Conservation (phyloP, 2,888 invertebrate genomes). For the Campoletis raptor region DNA sequence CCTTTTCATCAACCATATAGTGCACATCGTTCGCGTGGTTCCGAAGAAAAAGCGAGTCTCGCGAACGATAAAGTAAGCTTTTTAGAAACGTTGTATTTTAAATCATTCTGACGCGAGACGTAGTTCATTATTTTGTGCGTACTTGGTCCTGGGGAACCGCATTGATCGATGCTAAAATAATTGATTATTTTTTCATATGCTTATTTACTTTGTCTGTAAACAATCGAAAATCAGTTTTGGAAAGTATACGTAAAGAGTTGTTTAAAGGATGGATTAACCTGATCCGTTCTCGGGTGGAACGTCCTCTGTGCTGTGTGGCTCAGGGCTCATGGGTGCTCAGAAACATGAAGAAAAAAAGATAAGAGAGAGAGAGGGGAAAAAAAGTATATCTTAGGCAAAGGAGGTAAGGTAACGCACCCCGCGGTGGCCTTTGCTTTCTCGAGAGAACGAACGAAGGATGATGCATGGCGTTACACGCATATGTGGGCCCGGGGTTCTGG, state of each 20-base stretch:
- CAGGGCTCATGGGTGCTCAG: conserved; percentile 31
- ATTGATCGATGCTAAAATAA: no score
- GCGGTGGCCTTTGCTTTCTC: conserved; percentile 84
- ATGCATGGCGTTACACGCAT: conserved; percentile 84
- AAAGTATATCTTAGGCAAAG: conserved; percentile 76
- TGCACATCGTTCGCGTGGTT: not conserved
- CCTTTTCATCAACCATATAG: conserved; percentile 38
- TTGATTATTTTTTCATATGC: no score
- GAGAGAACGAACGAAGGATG: conserved; percentile 81
- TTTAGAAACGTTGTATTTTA: not conserved
- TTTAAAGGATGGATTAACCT: conserved; percentile 19
- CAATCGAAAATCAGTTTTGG: not conserved
- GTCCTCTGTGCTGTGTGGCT: conserved; percentile 36
- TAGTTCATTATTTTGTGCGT: not conserved
- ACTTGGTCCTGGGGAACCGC: no score
- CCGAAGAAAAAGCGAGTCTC: conserved; percentile 4
- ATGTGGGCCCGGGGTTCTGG: conserved; percentile 74
- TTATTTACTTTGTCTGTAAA: not conserved
- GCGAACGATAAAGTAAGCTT: not conserved
- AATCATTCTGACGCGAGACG: not conserved
- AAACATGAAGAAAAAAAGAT: conserved; percentile 1
- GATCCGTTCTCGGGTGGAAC: conserved; percentile 55
- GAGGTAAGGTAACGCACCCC: conserved; percentile 82
- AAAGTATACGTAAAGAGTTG: conserved; percentile 3
- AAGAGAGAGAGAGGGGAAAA: conserved; percentile 14